These are phyloP conservation scores for Ammospiza nelsoni DNA, from an alignment of 2,113 vertebrate species.

Conservation along the genomic window DNA sequence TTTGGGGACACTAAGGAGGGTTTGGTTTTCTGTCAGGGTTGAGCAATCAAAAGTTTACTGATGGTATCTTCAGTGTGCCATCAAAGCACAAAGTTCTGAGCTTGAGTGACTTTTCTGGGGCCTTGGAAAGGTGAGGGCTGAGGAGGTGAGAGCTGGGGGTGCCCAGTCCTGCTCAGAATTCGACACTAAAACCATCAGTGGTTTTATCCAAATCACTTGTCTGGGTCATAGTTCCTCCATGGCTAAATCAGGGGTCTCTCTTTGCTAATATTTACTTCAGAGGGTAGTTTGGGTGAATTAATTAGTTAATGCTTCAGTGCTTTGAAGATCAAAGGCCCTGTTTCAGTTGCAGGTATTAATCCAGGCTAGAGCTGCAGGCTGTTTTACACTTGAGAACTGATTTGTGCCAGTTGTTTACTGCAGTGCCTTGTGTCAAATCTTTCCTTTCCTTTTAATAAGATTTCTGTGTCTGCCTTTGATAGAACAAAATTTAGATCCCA, in stretches of 20 bases:
- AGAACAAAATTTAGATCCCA: not conserved
- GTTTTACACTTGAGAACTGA: not conserved
- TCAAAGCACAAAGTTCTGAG: not conserved
- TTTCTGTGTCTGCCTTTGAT: slow-evolving; percentile 19
- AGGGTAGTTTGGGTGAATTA: not conserved
- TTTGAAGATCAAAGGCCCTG: slow-evolving; percentile 47
- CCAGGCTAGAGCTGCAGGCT: not conserved
- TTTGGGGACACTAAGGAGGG: not conserved
- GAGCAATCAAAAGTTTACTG: not conserved
- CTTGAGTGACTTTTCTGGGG: not conserved
- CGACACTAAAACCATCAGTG: not conserved
- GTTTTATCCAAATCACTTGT: not conserved
- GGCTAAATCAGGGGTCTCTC: not conserved
- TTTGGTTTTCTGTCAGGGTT: not conserved
- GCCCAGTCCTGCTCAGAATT: not conserved
- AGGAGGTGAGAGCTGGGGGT: not conserved
- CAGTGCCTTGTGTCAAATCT: not conserved
- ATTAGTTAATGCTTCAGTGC: slow-evolving; percentile 8
- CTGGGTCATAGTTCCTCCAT: not conserved
- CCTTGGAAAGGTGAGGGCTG: not conserved
- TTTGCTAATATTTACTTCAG: not conserved
- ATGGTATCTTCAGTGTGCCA: not conserved
- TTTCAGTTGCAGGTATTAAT: slow-evolving; percentile 15
- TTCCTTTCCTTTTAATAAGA: slow-evolving; percentile 10
- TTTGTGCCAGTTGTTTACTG: slow-evolving; percentile 42